Conservation (phyloP, 2,113 vertebrate genomes). For the Hippopotamus amphibius region DNA sequence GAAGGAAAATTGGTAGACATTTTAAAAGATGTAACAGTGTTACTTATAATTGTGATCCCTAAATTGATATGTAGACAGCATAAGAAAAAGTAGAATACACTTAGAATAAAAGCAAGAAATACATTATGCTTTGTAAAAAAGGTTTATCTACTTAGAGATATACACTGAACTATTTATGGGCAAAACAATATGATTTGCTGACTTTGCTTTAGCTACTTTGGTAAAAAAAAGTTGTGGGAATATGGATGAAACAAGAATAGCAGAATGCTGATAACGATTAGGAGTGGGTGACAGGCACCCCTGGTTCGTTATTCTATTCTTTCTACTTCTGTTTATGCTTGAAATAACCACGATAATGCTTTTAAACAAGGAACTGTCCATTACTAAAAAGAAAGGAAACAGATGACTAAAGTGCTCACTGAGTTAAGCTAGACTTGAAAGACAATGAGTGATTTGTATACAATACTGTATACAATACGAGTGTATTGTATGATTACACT, state of each 20-base stretch:
- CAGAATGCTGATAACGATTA: neutral
- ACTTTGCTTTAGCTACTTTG: neutral
- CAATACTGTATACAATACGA: no score
- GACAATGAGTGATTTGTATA: neutral
- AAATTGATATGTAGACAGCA: neutral
- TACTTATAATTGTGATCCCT: conserved; percentile 5
- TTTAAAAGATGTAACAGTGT: neutral
- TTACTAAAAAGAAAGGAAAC: conserved; percentile 46
- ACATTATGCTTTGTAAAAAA: neutral
- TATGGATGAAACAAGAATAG: neutral
- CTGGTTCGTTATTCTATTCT: neutral
- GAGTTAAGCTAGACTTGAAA: neutral
- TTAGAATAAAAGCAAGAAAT: conserved; percentile 29
- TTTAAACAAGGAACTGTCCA: neutral
- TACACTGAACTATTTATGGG: neutral
- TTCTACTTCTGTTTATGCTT: conserved; percentile 16
- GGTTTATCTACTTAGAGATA: neutral
- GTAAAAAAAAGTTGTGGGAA: neutral
- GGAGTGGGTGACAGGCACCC: neutral
- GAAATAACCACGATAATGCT: neutral
- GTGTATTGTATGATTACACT: neutral
- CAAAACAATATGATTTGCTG: conserved; percentile 21
- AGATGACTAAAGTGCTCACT: neutral
- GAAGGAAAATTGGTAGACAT: neutral
- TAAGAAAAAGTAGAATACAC: neutral